A percentile compares a stretch with the other conserved stretches of the same genome.
Evolutionary conservation across 2,888 invertebrate genomes (phyloP).

Genomic region (Piscicola geometra): DNA sequence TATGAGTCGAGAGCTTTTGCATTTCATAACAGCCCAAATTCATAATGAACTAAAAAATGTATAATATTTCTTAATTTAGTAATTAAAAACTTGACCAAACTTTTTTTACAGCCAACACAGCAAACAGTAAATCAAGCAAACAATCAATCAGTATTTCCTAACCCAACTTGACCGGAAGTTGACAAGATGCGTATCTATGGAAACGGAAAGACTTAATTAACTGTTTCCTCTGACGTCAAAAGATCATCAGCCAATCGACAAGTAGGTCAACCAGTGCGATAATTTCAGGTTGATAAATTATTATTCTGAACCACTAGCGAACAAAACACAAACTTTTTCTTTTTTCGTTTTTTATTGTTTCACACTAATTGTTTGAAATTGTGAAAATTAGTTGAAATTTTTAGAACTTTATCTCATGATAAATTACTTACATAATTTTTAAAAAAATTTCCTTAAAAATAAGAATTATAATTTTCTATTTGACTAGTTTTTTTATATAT

Average conservation of each 20-base stretch:
- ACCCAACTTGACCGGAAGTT: conserved; percentile 16
- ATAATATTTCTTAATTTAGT: no score
- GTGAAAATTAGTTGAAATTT: background rate
- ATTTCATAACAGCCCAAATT: no score
- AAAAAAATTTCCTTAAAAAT: no score
- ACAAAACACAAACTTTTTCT: background rate
- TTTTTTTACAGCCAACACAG: no score
- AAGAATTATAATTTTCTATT: no score
- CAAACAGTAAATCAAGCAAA: background rate
- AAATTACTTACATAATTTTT: no score
- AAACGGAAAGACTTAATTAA: conserved; percentile 16
- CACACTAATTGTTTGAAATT: background rate
- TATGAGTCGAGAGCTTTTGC: no score
- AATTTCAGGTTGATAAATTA: conserved; percentile 4
- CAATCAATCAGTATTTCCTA: conserved; percentile 10
- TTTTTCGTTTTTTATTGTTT: no score
- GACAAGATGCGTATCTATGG: conserved; percentile 14
- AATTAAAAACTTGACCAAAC: no score
- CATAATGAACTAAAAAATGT: no score
- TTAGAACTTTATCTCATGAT: background rate
- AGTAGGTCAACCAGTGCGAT: conserved; percentile 14
- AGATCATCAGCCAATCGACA: conserved; percentile 16
- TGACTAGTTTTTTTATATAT: no score
- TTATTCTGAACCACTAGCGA: conserved; percentile 7
- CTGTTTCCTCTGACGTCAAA: conserved; percentile 7